Conservation (phyloP, 1,140 invertebrate genomes). For the Coenobita brevimanus region DNA sequence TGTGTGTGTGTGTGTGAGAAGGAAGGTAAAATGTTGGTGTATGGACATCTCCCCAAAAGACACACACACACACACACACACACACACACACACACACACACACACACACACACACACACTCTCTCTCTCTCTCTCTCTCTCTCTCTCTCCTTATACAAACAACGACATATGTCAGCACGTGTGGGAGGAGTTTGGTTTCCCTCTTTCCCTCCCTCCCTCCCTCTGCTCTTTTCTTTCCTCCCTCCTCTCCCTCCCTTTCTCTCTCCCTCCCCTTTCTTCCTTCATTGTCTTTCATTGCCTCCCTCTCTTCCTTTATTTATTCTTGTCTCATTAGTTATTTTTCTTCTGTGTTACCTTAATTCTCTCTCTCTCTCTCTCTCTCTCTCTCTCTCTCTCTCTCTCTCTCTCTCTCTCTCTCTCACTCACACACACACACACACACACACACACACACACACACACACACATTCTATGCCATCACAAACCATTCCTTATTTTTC, state of each 20-base stretch:
- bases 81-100: too few species aligned
- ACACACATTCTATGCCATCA: too few species aligned
- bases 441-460: too few species aligned
- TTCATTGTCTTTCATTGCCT: background rate
- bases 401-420: conserved; percentile 22
- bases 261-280: background rate
- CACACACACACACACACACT: too few species aligned
- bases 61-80: too few species aligned
- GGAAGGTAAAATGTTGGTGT: too few species aligned
- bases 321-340: background rate
- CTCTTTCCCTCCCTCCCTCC: conserved; percentile 3
- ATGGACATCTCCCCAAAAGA: too few species aligned
- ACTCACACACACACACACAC: too few species aligned
- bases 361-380: conserved; percentile 44
- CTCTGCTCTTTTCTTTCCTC: background rate
- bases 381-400: conserved; percentile 29
- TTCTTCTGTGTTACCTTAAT: background rate
- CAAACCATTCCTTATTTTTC: too few species aligned
- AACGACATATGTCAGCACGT: too few species aligned
- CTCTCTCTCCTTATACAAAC: background rate
- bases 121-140: background rate
- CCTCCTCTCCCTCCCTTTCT: conserved; percentile 25
- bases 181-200: too few species aligned
- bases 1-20: too few species aligned
- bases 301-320: conserved; percentile 4